Evolutionary conservation across 2,888 invertebrate genomes (phyloP).

Genomic region (Dysmachus trigonus): DNA sequence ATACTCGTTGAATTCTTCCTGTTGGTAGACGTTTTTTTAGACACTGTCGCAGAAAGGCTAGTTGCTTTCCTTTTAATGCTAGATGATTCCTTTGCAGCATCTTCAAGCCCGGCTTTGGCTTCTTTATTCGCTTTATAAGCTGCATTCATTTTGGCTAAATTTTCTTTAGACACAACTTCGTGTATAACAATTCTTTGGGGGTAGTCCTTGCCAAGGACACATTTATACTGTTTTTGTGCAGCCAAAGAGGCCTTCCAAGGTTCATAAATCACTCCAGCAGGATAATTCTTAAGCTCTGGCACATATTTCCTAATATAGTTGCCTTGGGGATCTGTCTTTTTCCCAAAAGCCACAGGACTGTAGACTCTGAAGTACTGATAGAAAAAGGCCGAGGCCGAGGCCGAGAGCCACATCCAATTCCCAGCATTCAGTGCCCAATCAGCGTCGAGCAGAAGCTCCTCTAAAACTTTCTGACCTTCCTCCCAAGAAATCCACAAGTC

Average conservation of each 20-base stretch:
- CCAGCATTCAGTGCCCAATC: slow-evolving; percentile 79
- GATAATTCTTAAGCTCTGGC: slow-evolving; percentile 74
- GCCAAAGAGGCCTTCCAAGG: slow-evolving; percentile 76
- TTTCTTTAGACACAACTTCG: slow-evolving; percentile 71
- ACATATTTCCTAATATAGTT: slow-evolving; percentile 76
- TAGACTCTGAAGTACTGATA: slow-evolving; percentile 77
- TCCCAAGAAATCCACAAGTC: slow-evolving; percentile 82
- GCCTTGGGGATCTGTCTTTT: slow-evolving; percentile 77
- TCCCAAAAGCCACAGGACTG: slow-evolving; percentile 78
- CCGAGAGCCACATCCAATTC: slow-evolving; percentile 80
- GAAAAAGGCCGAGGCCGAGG: slow-evolving; percentile 77
- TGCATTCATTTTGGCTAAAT: slow-evolving; percentile 72
- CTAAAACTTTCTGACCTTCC: slow-evolving; percentile 77
- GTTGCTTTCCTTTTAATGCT: neutral
- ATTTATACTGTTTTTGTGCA: slow-evolving; percentile 72
- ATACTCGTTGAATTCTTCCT: neutral
- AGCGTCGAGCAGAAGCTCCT: slow-evolving; percentile 74
- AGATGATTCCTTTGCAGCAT: neutral
- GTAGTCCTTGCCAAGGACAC: slow-evolving; percentile 74
- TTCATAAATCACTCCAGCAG: slow-evolving; percentile 74
- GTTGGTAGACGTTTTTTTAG: neutral
- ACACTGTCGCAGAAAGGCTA: neutral
- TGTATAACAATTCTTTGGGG: slow-evolving; percentile 77
- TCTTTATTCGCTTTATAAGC: slow-evolving; percentile 73
- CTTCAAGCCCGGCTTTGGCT: neutral